Evolutionary conservation across 1,140 invertebrate species (phyloP).

Genomic region (Hycleus phaleratus): DNA sequence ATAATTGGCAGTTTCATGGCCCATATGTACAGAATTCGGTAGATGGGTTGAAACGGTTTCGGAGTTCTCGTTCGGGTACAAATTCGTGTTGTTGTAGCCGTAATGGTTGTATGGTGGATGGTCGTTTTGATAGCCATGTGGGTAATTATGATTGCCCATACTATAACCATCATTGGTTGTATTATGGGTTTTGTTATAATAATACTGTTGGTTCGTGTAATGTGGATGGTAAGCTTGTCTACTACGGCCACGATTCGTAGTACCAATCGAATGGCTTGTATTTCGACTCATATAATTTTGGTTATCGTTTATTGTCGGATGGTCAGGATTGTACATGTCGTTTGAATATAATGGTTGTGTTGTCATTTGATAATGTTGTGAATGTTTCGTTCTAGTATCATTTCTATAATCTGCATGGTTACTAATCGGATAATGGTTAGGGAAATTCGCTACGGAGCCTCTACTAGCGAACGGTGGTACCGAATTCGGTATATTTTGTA

Average conservation of each 20-base stretch:
- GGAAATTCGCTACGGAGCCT: slow-evolving; percentile 38
- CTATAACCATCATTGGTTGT: slow-evolving; percentile 41
- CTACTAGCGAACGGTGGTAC: slow-evolving; percentile 49
- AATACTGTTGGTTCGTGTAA: slow-evolving; percentile 36
- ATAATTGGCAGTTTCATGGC: slow-evolving; percentile 31
- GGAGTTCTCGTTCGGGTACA: slow-evolving; percentile 31
- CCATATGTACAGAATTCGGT: slow-evolving; percentile 22
- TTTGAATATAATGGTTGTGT: slow-evolving; percentile 38
- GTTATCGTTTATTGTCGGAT: slow-evolving; percentile 29
- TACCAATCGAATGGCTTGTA: slow-evolving; percentile 17
- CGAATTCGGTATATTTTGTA: slow-evolving; percentile 48
- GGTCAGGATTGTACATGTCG: slow-evolving; percentile 46
- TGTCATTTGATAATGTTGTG: slow-evolving; percentile 41
- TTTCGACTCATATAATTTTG: slow-evolving; percentile 43
- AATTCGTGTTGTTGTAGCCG: slow-evolving; percentile 23
- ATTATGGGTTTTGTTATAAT: slow-evolving; percentile 39
- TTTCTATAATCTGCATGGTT: slow-evolving; percentile 31
- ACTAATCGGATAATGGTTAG: slow-evolving; percentile 38
- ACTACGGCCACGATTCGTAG: slow-evolving; percentile 13
- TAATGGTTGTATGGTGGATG: slow-evolving; percentile 35
- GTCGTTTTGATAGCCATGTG: slow-evolving; percentile 31
- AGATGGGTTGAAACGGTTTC: slow-evolving; percentile 28
- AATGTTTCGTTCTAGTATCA: slow-evolving; percentile 39
- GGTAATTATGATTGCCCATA: slow-evolving; percentile 38
- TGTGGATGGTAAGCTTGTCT: slow-evolving; percentile 39